Evolutionary conservation across 1,140 invertebrate species (phyloP), one percentile per base, ranked within the genome.

Genomic region (Apis cerana): DNA sequence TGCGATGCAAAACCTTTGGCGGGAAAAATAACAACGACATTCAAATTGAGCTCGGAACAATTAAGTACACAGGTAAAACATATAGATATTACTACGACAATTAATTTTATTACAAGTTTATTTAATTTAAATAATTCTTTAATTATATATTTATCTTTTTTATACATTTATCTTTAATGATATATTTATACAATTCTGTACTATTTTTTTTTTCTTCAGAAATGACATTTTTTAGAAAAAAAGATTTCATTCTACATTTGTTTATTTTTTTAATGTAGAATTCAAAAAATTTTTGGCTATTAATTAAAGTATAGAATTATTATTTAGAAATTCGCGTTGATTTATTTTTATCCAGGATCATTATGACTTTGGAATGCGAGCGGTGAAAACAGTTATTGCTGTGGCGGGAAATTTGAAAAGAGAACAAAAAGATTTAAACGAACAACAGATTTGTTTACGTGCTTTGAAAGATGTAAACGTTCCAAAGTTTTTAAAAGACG

Each of bases 391-490:
- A 0, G 96, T 97, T 0, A 95, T 97, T 13, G 95, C 96, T 5
- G 96, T 96, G 27, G 96, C 96, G 19, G 96, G 96, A 17, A 97
- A 95, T 89, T 92, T 96, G 23, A 96, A 97, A 94, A 91, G 96
- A 23, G 96, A 96, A 90, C 95, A 95, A 82, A 96, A 95, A 5
- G 93, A 96, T n/a, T 95, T 96, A 90, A 94, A 94, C 23, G 95
- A 96, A 74, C 87, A 93, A 5, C 94, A 95, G 83, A 95, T 96
- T 67, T 93, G 95, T 33, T 83, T 96, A 33, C 93, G 96, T 65
- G 96, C 96, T 3, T 94, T 97, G 75, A 94, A 95, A 85, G 96
- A 97, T 89, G 96, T 97, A 0, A 97, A 97, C 89, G 94, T 97
- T 13, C 96, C 97, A 0, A 97, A 97, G 88, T 97, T 97, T 91